A percentile compares a stretch with the other conserved stretches of the same genome.
phyloP scores from a whole-genome alignment of 64 coral and sea anemone species.

The Stichodactyla helianthus region DNA sequence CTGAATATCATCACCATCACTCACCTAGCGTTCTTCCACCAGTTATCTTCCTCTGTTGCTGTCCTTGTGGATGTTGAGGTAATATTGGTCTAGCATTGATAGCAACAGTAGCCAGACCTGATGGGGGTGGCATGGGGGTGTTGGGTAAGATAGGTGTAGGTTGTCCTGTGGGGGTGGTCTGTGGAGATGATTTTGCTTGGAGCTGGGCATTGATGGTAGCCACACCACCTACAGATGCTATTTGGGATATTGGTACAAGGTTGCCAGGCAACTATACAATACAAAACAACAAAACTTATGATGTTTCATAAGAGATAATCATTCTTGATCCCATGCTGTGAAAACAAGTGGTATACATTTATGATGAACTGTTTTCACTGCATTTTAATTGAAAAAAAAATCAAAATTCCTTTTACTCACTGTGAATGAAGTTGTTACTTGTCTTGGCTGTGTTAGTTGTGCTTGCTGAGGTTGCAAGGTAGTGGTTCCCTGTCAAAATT shows the following conservation, averaged over 20 bases:
- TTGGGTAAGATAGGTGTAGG: conserved; percentile 86
- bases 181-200: conserved; percentile 76
- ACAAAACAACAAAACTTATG: neutral
- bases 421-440: conserved; percentile 72
- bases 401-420: conserved; percentile 31
- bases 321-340: too few species aligned
- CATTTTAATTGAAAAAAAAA: too few species aligned
- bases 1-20: too few species aligned
- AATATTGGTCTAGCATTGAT: conserved; percentile 74
- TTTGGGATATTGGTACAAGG: conserved; percentile 80
- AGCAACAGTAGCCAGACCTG: conserved; percentile 81
- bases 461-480: conserved; percentile 68
- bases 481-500: neutral
- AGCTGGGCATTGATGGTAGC: conserved; percentile 67
- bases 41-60: conserved; percentile 69
- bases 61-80: conserved; percentile 61
- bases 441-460: conserved; percentile 67
- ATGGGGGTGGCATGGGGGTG: conserved; percentile 78
- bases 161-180: conserved; percentile 75
- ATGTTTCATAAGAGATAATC: too few species aligned
- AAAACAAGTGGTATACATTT: too few species aligned
- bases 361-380: too few species aligned
- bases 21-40: conserved; percentile 18
- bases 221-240: conserved; percentile 63
- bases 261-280: conserved; percentile 65